phyloP scores from a whole-genome alignment of 2,888 invertebrate species.

The Sarcophaga variegata region DNA sequence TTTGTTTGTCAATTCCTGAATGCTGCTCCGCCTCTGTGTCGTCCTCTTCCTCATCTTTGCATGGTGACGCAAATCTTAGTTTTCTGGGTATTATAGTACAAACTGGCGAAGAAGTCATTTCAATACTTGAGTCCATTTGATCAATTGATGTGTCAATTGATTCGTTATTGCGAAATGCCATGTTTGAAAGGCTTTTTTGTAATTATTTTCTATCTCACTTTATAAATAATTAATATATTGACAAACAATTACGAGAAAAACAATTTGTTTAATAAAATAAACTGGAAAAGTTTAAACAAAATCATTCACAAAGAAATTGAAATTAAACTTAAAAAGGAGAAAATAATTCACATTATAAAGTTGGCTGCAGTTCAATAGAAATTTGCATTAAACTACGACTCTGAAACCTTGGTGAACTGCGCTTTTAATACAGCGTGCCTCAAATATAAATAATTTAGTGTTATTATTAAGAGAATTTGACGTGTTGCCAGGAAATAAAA shows the following conservation, averaged over 20 bases:
- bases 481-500: too few relatives aligned
- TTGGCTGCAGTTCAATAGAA: conserved; percentile 31
- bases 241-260: conserved; percentile 6
- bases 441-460: not conserved
- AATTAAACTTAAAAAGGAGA: conserved; percentile 38
- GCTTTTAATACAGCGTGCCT: not conserved
- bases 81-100: conserved; percentile 79
- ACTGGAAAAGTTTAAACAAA: conserved; percentile 34
- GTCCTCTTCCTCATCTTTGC: conserved; percentile 73
- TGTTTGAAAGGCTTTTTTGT: conserved; percentile 52
- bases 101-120: conserved; percentile 76
- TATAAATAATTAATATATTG: not conserved
- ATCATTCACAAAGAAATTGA: conserved; percentile 44
- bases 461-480: not conserved
- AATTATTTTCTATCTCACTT: not conserved
- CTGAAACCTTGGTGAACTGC: not conserved
- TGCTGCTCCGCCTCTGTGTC: conserved; percentile 66
- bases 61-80: conserved; percentile 79
- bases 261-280: not conserved
- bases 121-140: conserved; percentile 76
- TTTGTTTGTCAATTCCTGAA: conserved; percentile 49
- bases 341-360: conserved; percentile 45
- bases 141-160: conserved; percentile 73
- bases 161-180: conserved; percentile 76
- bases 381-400: not conserved